Conservation (phyloP, 2,888 invertebrate species). For the Dendrolimus houi region DNA sequence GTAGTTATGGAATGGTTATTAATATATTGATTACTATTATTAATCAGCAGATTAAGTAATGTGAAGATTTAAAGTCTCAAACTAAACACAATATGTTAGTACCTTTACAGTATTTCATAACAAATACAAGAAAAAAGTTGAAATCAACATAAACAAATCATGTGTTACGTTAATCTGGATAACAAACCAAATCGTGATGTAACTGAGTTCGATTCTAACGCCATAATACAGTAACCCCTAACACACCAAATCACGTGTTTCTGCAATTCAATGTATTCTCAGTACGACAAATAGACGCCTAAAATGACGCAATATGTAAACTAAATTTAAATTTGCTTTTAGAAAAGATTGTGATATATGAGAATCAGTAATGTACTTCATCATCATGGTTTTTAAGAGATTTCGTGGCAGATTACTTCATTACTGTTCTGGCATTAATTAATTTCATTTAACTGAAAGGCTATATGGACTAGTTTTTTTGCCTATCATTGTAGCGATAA, state of each 20-base stretch:
- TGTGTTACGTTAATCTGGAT: constrained; percentile 18
- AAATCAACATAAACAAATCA: constrained; percentile 21
- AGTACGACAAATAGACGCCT: neutral
- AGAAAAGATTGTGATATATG: too few species aligned
- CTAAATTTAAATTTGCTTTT: too few species aligned
- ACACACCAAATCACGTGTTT: constrained; percentile 24
- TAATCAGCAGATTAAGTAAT: neutral
- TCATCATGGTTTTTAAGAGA: too few species aligned
- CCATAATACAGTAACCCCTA: constrained; percentile 21
- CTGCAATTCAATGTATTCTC: constrained; percentile 8
- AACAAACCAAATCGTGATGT: constrained; percentile 24
- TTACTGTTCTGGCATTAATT: too few species aligned
- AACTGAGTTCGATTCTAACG: constrained; percentile 14
- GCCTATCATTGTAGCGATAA: too few species aligned
- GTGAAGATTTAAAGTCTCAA: neutral
- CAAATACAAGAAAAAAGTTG: constrained; percentile 14
- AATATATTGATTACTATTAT: neutral
- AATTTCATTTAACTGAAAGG: too few species aligned
- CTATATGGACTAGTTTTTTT: too few species aligned
- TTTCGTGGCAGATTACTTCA: too few species aligned
- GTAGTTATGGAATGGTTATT: neutral
- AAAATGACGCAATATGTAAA: too few species aligned
- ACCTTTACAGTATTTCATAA: neutral
- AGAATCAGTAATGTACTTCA: too few species aligned
- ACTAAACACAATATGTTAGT: too few species aligned